These are phyloP conservation scores for Grammomys surdaster DNA, from an alignment of 2,113 vertebrate species.

Conservation along the genomic window DNA sequence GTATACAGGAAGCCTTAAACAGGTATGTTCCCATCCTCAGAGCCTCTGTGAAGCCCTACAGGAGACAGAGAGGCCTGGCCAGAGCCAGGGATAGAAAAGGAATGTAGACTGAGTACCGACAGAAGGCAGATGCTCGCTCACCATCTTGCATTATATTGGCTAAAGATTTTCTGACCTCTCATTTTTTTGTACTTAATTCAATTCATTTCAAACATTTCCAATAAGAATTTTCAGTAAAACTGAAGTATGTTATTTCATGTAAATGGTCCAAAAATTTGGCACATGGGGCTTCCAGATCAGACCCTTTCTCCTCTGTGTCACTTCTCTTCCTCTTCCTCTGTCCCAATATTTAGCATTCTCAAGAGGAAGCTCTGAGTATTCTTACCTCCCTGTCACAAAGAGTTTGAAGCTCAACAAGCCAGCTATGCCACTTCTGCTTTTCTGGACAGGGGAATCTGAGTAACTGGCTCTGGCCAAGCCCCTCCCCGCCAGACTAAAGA, in stretches of 20 bases:
- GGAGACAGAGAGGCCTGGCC: neutral
- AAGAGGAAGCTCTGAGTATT: neutral
- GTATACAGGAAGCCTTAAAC: conserved; percentile 71
- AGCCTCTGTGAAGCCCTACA: neutral
- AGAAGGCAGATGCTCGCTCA: neutral
- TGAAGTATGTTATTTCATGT: neutral
- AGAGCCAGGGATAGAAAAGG: neutral
- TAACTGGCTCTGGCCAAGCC: neutral
- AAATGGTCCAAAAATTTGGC: neutral
- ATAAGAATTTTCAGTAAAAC: neutral
- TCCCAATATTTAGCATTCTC: neutral
- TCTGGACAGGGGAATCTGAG: neutral
- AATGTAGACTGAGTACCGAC: neutral
- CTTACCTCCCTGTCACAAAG: neutral
- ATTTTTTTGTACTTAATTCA: neutral
- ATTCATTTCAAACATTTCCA: neutral
- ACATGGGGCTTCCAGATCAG: neutral
- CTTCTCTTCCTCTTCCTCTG: neutral
- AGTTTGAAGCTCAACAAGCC: neutral
- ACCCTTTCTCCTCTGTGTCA: neutral
- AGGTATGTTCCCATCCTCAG: conserved; percentile 62
- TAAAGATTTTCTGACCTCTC: neutral
- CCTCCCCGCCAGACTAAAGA: neutral
- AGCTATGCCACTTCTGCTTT: neutral
- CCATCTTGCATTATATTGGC: neutral